Percentiles rank a stretch among this genome's conserved stretches.
Conservation (phyloP, 2,888 invertebrate genomes). For the Ariolimax columbianus region DNA sequence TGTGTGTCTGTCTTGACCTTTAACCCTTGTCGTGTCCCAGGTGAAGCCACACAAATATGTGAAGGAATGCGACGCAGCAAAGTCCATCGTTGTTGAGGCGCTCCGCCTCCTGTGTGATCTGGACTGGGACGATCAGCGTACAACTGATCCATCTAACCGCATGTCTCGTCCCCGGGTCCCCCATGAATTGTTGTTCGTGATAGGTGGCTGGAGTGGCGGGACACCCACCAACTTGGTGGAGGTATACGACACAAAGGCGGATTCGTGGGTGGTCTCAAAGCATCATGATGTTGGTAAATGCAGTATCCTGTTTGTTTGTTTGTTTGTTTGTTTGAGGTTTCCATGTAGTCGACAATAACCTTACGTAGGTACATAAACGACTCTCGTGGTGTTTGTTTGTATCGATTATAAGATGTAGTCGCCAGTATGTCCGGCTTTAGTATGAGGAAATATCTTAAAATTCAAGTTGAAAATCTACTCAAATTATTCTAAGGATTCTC, state of each 20-base stretch:
- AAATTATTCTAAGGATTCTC: no score
- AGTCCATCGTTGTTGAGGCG: conserved; percentile 93
- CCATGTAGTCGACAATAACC: no score
- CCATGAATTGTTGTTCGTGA: conserved; percentile 80
- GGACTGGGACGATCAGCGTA: conserved; percentile 87
- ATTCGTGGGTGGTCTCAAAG: conserved; percentile 75
- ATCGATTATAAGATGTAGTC: no score
- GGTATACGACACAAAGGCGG: conserved; percentile 78
- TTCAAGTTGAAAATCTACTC: no score
- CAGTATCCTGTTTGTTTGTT: no score
- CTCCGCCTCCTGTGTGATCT: conserved; percentile 93
- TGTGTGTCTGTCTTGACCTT: neutral
- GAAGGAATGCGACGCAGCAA: conserved; percentile 85
- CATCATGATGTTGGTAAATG: conserved; percentile 66
- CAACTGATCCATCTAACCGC: conserved; percentile 80
- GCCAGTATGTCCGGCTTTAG: no score
- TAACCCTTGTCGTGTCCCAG: conserved; percentile 70
- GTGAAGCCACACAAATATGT: conserved; percentile 90
- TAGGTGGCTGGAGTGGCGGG: conserved; percentile 85
- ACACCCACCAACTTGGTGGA: conserved; percentile 85
- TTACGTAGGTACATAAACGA: no score
- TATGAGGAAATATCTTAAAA: no score
- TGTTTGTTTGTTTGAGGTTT: no score
- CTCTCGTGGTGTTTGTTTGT: no score
- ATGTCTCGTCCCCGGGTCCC: conserved; percentile 86